These are phyloP conservation scores for Vulpes lagopus DNA, from an alignment of 2,113 vertebrate species.

Conservation along the genomic window DNA sequence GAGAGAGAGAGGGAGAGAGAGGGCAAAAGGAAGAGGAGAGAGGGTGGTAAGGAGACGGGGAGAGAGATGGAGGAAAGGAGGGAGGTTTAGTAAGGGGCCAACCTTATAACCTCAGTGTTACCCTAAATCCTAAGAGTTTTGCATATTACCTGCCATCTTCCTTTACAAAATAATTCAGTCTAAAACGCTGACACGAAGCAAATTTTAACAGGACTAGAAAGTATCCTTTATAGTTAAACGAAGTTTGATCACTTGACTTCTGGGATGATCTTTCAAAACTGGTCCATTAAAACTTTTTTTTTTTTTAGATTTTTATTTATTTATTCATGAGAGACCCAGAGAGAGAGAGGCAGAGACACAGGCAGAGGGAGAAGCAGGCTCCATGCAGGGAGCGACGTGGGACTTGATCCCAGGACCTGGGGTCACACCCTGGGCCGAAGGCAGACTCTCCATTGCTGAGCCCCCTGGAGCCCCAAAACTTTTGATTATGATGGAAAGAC, in stretches of 20 bases:
- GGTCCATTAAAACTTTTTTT: background rate
- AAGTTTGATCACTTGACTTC: background rate
- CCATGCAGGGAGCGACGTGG: too few species aligned
- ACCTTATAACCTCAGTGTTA: background rate
- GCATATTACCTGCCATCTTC: background rate
- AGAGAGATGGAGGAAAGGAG: background rate
- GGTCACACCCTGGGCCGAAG: too few species aligned
- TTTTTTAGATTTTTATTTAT: too few species aligned
- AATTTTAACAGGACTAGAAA: conserved; percentile 10
- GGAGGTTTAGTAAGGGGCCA: background rate
- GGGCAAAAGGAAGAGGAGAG: too few species aligned
- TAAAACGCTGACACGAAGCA: background rate
- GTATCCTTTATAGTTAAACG: conserved; percentile 1
- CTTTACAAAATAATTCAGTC: background rate
- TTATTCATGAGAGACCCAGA: too few species aligned
- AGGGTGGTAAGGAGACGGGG: background rate
- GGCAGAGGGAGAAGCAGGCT: too few species aligned
- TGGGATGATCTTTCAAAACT: background rate
- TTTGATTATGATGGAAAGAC: conserved; percentile 49
- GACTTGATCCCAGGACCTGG: too few species aligned
- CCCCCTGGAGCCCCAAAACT: background rate
- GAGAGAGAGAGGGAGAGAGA: background rate
- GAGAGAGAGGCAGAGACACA: too few species aligned
- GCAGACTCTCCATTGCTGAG: too few species aligned
- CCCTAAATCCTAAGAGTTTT: background rate